A percentile compares a stretch with the other conserved stretches of the same genome.
These are phyloP conservation scores for Valencia hispanica DNA, from an alignment of 2,797 vertebrate species.

Conservation along the genomic window DNA sequence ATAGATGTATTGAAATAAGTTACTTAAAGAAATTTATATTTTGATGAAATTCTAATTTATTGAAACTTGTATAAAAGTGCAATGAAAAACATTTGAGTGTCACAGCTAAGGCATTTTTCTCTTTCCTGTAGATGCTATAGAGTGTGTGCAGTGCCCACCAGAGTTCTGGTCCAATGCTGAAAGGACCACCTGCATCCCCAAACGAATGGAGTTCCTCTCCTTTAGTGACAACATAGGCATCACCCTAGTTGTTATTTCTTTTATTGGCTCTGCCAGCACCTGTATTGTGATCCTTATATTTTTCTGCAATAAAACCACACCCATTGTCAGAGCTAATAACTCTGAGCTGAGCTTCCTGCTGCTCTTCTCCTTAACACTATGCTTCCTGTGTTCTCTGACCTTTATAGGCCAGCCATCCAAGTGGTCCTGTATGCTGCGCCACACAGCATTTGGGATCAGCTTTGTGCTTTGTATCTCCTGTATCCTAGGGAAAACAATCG, in stretches of 20 bases:
- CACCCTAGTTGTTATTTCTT: slow-evolving; percentile 71
- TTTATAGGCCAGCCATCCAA: slow-evolving; percentile 81
- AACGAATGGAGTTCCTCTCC: slow-evolving; percentile 82
- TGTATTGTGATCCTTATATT: slow-evolving; percentile 73
- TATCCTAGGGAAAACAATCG: slow-evolving; percentile 83
- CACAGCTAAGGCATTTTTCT: slow-evolving; percentile 14
- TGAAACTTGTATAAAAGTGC: background rate
- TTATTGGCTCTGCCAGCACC: slow-evolving; percentile 78
- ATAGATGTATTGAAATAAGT: background rate
- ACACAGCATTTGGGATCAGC: slow-evolving; percentile 80
- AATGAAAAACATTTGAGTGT: slow-evolving; percentile 1
- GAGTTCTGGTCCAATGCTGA: slow-evolving; percentile 83
- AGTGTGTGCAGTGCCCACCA: slow-evolving; percentile 78
- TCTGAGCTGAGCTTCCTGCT: slow-evolving; percentile 84
- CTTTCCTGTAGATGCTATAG: slow-evolving; percentile 78
- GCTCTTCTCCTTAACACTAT: slow-evolving; percentile 82
- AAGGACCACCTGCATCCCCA: slow-evolving; percentile 78
- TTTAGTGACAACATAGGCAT: slow-evolving; percentile 81
- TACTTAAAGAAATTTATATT: background rate
- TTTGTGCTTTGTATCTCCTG: slow-evolving; percentile 84
- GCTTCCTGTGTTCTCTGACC: slow-evolving; percentile 83
- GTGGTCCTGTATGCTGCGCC: slow-evolving; percentile 85
- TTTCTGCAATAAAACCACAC: slow-evolving; percentile 68
- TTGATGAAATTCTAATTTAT: background rate
- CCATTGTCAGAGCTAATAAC: slow-evolving; percentile 83